Base-by-base conservation (phyloP, 2,888 invertebrate species). In the Drosophila formosana region DNA sequence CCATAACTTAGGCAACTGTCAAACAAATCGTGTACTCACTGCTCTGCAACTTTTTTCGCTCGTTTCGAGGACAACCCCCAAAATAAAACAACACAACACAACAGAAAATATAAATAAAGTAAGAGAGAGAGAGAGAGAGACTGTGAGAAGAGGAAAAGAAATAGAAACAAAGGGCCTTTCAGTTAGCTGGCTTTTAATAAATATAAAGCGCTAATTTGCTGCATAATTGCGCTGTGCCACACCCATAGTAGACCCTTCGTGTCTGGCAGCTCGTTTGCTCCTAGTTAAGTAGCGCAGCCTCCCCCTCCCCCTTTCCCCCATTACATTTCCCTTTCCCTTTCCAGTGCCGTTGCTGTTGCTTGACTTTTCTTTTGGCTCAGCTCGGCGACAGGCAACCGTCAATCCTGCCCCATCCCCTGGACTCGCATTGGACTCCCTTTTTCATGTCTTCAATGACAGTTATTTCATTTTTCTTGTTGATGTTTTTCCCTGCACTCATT, bases 161-260 rank as follows among this genome's bases (percentile, higher is more conserved):
- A 55, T 43, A 46, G 50, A 53, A 45, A 55, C 47, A 60, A 66
- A 56, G 46, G 39, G 46, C 43, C 52, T 78, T 75, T 46, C 78
- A 64, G 63, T 58, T 72, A 61, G 68, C 64, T 61, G 68, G 69
- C 80, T 88, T 86, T 88, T 84, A 82, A 84, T 88, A 86, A 84
- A 84, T 82, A 84, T 88, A 84, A 84, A 88, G 83, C 88, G 83
- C 88, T 84, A 88, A 84, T 84, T 88, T 84, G 86, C 83, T 88
- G 88, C 88, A 84, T 84, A 88, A 83, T 84, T 84, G 83, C 75
- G 88, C 80, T 66, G 57, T 65, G 88, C 68, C 88, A 84, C 82
- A 72, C 82, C 88, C 82, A 65, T 11, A 51, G 46, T 64, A 60
- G 78, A 78, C 76, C 76, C 88, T 73, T 84, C 72, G 75, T 76